Evolutionary conservation across 2,797 vertebrate species (phyloP), one percentile per base, ranked within the genome.

Genomic region (Cephalopachus bancanus): DNA sequence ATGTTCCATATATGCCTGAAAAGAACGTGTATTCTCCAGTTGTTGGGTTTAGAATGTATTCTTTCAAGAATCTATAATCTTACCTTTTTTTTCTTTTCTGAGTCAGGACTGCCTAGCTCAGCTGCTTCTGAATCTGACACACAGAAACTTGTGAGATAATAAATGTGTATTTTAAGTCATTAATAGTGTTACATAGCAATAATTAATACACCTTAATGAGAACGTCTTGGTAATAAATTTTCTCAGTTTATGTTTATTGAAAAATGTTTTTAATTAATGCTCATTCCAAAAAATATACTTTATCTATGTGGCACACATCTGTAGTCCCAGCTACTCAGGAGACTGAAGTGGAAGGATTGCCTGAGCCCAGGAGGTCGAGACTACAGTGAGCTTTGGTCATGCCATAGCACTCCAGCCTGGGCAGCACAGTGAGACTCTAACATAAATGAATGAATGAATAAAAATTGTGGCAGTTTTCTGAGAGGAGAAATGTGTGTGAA

Each of bases 181-280:
- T 62, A 24, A n/a, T 79, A 30, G 71, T 79, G 30, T 79, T 85
- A 64, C 5, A 8, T 44, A 85, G 72, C 10, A 60, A 15, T 84
- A 84, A 69, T 19, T 53, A 90, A 85, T 84, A 20, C 6, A 55
- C 20, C n/a, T 44, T 79, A 55, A 76, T 60, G 62, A 84, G 26
- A 65, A 30, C 72, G 30, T 85, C 64, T 71, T 57, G n/a, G 5
- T 85, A 64, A 26, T 85, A 85, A 79, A 64, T 44, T 44, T 5
- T 71, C 20, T 71, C 30, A 72, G 8, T 14, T 33, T 71, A 44
- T 89, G 30, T 83, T 55, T 64, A 72, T 64, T 49, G 49, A 75
- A 79, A 86, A 86, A 57, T 64, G 28, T 72, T 85, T 94, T 91
- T 79, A 79, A 44, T 62, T 71, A 94, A 80, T 59, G 37, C 15